These are phyloP conservation scores for Cenopis cana DNA, from an alignment of 2,888 invertebrate genomes.

Conservation along the genomic window DNA sequence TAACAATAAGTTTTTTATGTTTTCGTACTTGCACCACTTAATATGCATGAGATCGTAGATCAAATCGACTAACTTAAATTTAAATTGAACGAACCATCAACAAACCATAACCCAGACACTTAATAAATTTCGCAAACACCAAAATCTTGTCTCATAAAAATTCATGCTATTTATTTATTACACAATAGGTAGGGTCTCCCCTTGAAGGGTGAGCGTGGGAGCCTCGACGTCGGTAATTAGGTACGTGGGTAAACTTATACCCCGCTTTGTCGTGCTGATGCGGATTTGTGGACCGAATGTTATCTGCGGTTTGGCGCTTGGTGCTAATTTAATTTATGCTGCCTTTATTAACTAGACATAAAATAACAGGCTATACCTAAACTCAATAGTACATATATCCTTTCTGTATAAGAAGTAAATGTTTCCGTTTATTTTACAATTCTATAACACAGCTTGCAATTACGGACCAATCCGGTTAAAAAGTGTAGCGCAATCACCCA, in stretches of 20 bases:
- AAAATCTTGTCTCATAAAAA: slow-evolving; percentile 43
- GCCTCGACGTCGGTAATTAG: slow-evolving; percentile 67
- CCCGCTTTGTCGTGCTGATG: slow-evolving; percentile 48
- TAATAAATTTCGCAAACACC: slow-evolving; percentile 43
- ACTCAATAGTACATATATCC: no score
- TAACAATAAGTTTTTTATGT: background rate
- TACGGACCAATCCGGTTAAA: slow-evolving; percentile 47
- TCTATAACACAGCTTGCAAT: slow-evolving; percentile 31
- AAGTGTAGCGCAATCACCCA: slow-evolving; percentile 69
- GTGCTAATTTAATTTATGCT: slow-evolving; percentile 15
- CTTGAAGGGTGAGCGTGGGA: slow-evolving; percentile 64
- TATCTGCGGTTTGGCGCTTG: slow-evolving; percentile 16
- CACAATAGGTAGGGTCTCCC: slow-evolving; percentile 45
- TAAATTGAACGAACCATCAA: slow-evolving; percentile 16
- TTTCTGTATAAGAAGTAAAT: no score
- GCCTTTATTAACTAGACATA: no score
- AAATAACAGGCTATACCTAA: no score
- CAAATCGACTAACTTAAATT: slow-evolving; percentile 4
- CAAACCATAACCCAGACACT: slow-evolving; percentile 30
- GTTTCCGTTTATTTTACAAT: background rate
- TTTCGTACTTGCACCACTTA: background rate
- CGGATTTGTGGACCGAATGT: slow-evolving; percentile 26
- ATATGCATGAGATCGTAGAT: slow-evolving; percentile 12
- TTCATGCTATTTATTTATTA: slow-evolving; percentile 48
- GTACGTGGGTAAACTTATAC: slow-evolving; percentile 58